Conservation (phyloP, 2,888 invertebrate species). For the Phyllotreta striolata region DNA sequence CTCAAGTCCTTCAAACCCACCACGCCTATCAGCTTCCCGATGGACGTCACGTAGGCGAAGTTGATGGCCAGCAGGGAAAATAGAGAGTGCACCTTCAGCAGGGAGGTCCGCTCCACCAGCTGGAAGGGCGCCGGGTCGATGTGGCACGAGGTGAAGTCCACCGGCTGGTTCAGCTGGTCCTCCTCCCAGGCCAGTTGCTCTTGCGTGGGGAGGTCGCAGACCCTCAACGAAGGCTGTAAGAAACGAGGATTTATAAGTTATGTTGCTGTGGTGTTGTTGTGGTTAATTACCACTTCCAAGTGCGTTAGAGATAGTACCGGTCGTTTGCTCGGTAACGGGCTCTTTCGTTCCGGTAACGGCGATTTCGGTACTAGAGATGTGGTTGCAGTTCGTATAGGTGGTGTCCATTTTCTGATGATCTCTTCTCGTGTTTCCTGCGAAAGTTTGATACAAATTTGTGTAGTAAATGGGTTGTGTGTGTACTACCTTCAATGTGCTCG, state of each 20-base stretch:
- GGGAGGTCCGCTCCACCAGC: slow-evolving; percentile 88
- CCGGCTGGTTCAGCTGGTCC: slow-evolving; percentile 80
- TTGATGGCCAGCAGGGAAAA: slow-evolving; percentile 96
- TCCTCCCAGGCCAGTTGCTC: slow-evolving; percentile 93
- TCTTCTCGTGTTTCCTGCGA: slow-evolving; percentile 32
- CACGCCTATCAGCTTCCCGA: slow-evolving; percentile 92
- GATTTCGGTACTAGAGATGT: slow-evolving; percentile 33
- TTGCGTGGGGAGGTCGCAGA: slow-evolving; percentile 89
- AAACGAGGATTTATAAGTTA: neutral
- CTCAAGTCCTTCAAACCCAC: slow-evolving; percentile 93
- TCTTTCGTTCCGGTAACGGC: slow-evolving; percentile 34
- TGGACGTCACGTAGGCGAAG: slow-evolving; percentile 95
- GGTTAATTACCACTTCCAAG: slow-evolving; percentile 37
- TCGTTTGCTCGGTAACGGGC: slow-evolving; percentile 29
- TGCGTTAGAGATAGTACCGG: slow-evolving; percentile 24
- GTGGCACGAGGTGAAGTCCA: slow-evolving; percentile 77
- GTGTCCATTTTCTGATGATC: slow-evolving; percentile 38
- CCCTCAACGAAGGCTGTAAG: slow-evolving; percentile 77
- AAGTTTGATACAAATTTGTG: neutral
- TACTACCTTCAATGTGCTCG: slow-evolving; percentile 26
- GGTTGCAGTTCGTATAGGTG: slow-evolving; percentile 25
- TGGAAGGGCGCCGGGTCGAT: slow-evolving; percentile 98
- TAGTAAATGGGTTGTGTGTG: no score
- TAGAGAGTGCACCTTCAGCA: slow-evolving; percentile 78
- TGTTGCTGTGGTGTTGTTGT: no score